phyloP scores from a whole-genome alignment of 1,140 invertebrate genomes.

The Leptinotarsa undecemlineata region DNA sequence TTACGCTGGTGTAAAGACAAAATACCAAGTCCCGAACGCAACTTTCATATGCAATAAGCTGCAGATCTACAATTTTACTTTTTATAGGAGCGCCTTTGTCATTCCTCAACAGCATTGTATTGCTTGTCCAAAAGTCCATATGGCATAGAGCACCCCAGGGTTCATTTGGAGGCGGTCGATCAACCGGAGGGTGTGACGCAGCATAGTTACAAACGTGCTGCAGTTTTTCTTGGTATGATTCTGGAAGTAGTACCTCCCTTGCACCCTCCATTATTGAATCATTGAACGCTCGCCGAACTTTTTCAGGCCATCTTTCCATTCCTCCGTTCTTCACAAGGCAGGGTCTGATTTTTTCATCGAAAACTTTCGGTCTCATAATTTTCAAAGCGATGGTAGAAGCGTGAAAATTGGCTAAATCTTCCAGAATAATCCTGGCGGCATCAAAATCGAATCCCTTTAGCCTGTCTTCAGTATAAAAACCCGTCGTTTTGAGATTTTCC shows the following conservation, averaged over 20 bases:
- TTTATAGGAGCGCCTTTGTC: slow-evolving; percentile 51
- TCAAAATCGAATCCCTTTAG: slow-evolving; percentile 58
- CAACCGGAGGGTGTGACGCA: slow-evolving; percentile 27
- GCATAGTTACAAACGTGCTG: slow-evolving; percentile 35
- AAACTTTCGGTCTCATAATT: slow-evolving; percentile 58
- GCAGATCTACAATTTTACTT: slow-evolving; percentile 67
- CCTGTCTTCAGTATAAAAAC: slow-evolving; percentile 59
- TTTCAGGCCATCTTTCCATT: slow-evolving; percentile 45
- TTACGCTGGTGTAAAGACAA: slow-evolving; percentile 62
- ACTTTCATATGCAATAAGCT: slow-evolving; percentile 61
- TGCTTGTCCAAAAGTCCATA: slow-evolving; percentile 67
- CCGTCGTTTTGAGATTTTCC: slow-evolving; percentile 61
- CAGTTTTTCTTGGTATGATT: slow-evolving; percentile 37
- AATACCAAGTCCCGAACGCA: slow-evolving; percentile 63
- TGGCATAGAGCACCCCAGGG: slow-evolving; percentile 62
- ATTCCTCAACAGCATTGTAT: slow-evolving; percentile 58
- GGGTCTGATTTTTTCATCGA: slow-evolving; percentile 55
- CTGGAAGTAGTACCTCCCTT: slow-evolving; percentile 44
- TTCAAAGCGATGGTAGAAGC: slow-evolving; percentile 62
- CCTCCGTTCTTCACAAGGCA: slow-evolving; percentile 48
- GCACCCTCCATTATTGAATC: slow-evolving; percentile 49
- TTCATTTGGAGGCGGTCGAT: slow-evolving; percentile 47
- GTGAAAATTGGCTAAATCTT: slow-evolving; percentile 62
- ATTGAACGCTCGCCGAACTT: slow-evolving; percentile 45
- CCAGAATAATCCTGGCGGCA: slow-evolving; percentile 57